These are phyloP conservation scores for Phytoseiulus persimilis DNA, from an alignment of 2,888 invertebrate genomes.

Conservation along the genomic window DNA sequence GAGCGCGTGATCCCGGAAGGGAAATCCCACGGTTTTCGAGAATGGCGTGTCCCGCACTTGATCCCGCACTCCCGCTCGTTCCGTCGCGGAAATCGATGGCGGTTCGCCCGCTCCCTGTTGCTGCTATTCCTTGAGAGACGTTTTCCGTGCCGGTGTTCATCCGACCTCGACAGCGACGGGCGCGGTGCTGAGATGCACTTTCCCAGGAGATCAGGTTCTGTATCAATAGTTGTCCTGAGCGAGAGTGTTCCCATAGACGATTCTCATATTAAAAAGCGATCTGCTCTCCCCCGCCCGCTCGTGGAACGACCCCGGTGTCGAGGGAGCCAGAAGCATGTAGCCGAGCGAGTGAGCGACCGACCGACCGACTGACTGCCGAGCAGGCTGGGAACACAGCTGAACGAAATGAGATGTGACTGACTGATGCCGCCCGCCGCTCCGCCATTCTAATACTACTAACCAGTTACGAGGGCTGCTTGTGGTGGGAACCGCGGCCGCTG, in stretches of 20 bases:
- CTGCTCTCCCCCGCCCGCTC: not conserved
- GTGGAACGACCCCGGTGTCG: not conserved
- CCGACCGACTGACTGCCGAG: not conserved
- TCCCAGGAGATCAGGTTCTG: not conserved
- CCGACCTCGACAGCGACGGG: not conserved
- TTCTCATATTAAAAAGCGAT: slow-evolving; percentile 38
- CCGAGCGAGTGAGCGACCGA: not conserved
- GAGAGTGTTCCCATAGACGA: slow-evolving; percentile 25
- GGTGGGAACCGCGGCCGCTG: not conserved
- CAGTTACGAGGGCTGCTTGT: not conserved
- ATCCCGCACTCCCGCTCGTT: not conserved
- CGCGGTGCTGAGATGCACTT: not conserved
- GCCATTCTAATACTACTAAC: not conserved
- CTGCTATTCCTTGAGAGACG: not conserved
- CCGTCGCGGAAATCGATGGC: not conserved
- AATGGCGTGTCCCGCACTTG: not conserved
- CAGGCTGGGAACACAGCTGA: not conserved
- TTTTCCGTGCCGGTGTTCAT: not conserved
- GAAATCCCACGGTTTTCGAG: not conserved
- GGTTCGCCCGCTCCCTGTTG: not conserved
- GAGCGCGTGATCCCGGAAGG: no score
- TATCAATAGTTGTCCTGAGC: slow-evolving; percentile 5
- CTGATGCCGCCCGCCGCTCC: not conserved
- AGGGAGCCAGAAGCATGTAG: not conserved
- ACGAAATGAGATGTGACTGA: not conserved